Evolutionary conservation across 2,797 vertebrate genomes (phyloP), one percentile per base, ranked within the genome.

Genomic region (Sibirionetta formosa): DNA sequence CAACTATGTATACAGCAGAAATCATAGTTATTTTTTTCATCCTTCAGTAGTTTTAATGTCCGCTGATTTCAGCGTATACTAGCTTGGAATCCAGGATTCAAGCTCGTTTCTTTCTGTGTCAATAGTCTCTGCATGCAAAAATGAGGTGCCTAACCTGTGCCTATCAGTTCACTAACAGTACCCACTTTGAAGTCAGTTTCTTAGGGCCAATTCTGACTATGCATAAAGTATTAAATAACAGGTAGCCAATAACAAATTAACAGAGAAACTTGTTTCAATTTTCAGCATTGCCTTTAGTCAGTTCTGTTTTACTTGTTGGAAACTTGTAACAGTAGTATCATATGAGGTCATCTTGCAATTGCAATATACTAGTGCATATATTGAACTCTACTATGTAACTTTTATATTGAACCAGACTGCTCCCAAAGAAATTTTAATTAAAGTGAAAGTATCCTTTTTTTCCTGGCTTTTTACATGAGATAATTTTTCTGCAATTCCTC

Each of bases 21-120:
- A 83, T 13, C 29, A 16, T 31, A 17, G 10, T 4, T 71, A 9
- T 3, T 78, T 6, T 60, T 91, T 83, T 89, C 9, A 48, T 8
- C 16, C 16, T 9, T 87, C 23, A 17, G 0, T 27, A 69, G 16
- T 20, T 29, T 72, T 69, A 0, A 0, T 11, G 5, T 75, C 70
- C 9, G 8, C 3, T 53, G 51, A 36, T 73, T 82, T 79, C 27
- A 50, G 64, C 42, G 31, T 66, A 60, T 29, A 18, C 10, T 64
- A n/a, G 6, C 35, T 57, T 64, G 24, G 46, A 82, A 85, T 57
- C 53, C 14, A 40, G 53, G 18, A 57, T 50, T 65, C 36, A 40
- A 46, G 33, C 5, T 65, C 22, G 0, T 60, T 92, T 90, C 36
- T 81, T 71, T 71, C 38, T 58, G 7, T 61, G 33, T 66, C 27